Percentiles rank a stretch among this genome's conserved stretches.
These are phyloP conservation scores for Stenurella melanura DNA, from an alignment of 2,888 invertebrate genomes.

Conservation along the genomic window DNA sequence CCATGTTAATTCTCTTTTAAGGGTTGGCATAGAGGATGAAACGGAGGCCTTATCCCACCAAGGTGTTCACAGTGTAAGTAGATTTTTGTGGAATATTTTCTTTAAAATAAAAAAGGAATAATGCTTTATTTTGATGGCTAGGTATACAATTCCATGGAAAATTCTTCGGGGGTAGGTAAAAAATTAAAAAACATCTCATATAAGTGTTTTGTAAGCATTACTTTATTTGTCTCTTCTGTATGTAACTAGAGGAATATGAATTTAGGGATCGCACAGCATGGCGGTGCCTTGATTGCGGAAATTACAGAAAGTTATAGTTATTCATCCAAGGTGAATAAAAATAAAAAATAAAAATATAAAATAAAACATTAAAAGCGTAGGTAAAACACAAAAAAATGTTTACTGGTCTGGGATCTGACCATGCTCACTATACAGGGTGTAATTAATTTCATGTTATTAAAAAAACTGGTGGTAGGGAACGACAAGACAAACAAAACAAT, in stretches of 20 bases:
- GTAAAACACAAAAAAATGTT: too few relatives aligned
- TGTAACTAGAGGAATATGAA: neutral
- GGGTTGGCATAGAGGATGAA: constrained; percentile 93
- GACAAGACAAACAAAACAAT: too few relatives aligned
- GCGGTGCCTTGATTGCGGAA: neutral
- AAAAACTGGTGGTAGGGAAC: too few relatives aligned
- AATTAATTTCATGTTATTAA: too few relatives aligned
- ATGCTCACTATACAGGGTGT: too few relatives aligned
- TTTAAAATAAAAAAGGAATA: constrained; percentile 9
- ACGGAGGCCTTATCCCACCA: constrained; percentile 89
- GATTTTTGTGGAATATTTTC: neutral
- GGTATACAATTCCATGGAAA: constrained; percentile 83
- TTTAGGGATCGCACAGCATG: neutral
- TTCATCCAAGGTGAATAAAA: too few relatives aligned
- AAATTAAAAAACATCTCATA: constrained; percentile 16
- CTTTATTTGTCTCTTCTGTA: constrained; percentile 12
- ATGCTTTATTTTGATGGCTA: constrained; percentile 64
- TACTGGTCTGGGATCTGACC: too few relatives aligned
- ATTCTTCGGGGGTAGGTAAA: constrained; percentile 76
- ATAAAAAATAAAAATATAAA: too few relatives aligned
- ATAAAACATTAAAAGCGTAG: too few relatives aligned
- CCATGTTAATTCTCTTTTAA: constrained; percentile 75
- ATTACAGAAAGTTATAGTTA: too few relatives aligned
- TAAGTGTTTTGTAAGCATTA: constrained; percentile 24
- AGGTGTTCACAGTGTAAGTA: constrained; percentile 89